Percentiles rank a stretch among this genome's conserved stretches.
Conservation (phyloP, 2,888 invertebrate genomes). For the Thelaira solivaga region DNA sequence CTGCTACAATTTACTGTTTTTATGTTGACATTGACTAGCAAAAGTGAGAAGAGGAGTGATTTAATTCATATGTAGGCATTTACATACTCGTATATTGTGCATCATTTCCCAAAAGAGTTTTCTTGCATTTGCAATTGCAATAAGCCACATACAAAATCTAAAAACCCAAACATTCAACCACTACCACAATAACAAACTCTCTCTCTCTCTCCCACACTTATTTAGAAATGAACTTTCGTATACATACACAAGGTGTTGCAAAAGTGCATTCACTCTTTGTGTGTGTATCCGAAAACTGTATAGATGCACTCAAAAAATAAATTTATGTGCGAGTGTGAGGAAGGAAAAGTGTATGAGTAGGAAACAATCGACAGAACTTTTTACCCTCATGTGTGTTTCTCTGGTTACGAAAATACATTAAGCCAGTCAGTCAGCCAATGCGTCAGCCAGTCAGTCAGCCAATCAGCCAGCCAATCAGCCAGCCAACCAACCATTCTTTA, state of each 20-base stretch:
- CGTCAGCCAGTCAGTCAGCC: too few relatives aligned
- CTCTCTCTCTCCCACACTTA: neutral
- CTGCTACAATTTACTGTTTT: neutral
- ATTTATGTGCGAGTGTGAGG: neutral
- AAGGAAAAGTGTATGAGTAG: neutral
- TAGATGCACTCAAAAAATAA: neutral
- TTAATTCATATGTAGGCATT: neutral
- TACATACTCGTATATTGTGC: neutral
- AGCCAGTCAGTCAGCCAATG: constrained; percentile 13
- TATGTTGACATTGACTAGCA: constrained; percentile 18
- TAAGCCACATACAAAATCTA: constrained; percentile 6
- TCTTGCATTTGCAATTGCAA: constrained; percentile 14
- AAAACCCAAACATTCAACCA: neutral
- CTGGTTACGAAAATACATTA: constrained; percentile 43
- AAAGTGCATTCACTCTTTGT: constrained; percentile 62
- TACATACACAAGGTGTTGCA: constrained; percentile 34
- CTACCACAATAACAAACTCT: neutral
- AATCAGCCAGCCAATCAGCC: constrained; percentile 32
- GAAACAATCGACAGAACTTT: neutral
- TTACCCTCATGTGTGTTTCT: neutral
- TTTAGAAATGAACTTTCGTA: neutral
- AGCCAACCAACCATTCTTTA: constrained; percentile 29
- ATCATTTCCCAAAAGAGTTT: constrained; percentile 7
- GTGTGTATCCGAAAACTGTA: constrained; percentile 29
- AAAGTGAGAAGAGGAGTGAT: constrained; percentile 5